phyloP scores from a whole-genome alignment of 2,888 invertebrate species.

The Oxytorus armatus region DNA sequence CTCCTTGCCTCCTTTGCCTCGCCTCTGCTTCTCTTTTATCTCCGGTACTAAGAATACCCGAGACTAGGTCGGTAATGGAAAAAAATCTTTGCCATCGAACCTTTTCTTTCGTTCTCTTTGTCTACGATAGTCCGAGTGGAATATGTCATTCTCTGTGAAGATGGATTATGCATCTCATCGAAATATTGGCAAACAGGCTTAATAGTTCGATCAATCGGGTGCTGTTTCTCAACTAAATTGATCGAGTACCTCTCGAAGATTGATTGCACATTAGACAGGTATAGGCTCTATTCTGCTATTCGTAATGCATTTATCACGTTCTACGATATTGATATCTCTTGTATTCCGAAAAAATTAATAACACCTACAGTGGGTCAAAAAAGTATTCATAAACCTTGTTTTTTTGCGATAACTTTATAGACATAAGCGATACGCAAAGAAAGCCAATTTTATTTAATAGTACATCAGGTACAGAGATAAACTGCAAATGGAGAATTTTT shows the following conservation, averaged over 20 bases:
- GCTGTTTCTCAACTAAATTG: slow-evolving; percentile 22
- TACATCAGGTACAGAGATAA: too few species aligned
- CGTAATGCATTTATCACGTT: slow-evolving; percentile 1
- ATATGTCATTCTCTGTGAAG: slow-evolving; percentile 59
- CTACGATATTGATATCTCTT: neutral
- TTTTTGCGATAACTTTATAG: too few species aligned
- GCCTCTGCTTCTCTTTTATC: neutral
- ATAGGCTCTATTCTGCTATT: neutral
- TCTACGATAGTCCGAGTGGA: slow-evolving; percentile 38
- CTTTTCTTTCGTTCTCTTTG: slow-evolving; percentile 20
- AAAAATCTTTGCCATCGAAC: slow-evolving; percentile 71
- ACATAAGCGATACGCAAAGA: too few species aligned
- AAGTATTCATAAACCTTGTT: too few species aligned
- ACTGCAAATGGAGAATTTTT: too few species aligned
- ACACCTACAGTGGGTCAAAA: too few species aligned
- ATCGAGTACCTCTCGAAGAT: slow-evolving; percentile 39
- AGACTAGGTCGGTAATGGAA: slow-evolving; percentile 71
- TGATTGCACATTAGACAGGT: slow-evolving; percentile 30
- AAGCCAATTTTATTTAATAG: too few species aligned
- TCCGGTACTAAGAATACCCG: slow-evolving; percentile 37
- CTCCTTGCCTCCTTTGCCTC: neutral
- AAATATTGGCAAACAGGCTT: slow-evolving; percentile 30
- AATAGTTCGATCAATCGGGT: slow-evolving; percentile 2
- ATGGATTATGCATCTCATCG: slow-evolving; percentile 63
- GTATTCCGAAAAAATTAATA: neutral